Evolutionary conservation across 2,797 vertebrate genomes (phyloP).

Genomic region (Phrynocephalus vlangalii): DNA sequence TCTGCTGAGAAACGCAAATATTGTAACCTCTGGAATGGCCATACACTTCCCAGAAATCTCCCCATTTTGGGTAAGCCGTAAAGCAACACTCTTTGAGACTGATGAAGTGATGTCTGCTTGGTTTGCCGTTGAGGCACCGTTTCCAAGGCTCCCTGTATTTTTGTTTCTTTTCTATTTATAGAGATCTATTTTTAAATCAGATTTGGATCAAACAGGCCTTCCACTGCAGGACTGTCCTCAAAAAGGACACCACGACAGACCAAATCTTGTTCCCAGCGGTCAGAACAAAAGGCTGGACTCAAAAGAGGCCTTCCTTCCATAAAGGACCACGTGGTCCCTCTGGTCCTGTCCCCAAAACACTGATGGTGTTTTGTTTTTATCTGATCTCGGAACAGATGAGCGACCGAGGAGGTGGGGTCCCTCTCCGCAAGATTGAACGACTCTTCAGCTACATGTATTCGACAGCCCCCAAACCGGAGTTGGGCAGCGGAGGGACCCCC

Average conservation of each 20-base stretch:
- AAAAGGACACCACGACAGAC: too few species aligned
- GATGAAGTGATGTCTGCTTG: too few species aligned
- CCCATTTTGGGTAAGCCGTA: background rate
- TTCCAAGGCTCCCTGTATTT: background rate
- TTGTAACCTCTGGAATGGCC: background rate
- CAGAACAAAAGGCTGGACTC: too few species aligned
- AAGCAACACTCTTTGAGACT: background rate
- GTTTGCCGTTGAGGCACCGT: background rate
- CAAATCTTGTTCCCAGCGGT: too few species aligned
- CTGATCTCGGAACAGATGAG: conserved; percentile 82
- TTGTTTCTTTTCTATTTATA: background rate
- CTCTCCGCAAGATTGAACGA: conserved; percentile 89
- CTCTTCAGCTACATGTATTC: conserved; percentile 98
- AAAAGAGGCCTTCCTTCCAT: background rate
- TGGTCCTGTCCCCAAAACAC: background rate
- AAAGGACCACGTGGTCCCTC: background rate
- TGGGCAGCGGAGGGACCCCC: conserved; percentile 82
- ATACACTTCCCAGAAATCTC: background rate
- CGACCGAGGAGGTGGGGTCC: conserved; percentile 90
- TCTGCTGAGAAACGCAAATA: background rate
- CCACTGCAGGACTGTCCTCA: background rate
- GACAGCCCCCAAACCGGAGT: conserved; percentile 89
- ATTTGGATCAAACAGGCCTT: background rate
- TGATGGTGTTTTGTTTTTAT: background rate
- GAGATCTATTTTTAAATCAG: background rate